Evolutionary conservation across 2,888 invertebrate species (phyloP), one percentile per base, ranked within the genome.

Genomic region (Palloptera scutellata): DNA sequence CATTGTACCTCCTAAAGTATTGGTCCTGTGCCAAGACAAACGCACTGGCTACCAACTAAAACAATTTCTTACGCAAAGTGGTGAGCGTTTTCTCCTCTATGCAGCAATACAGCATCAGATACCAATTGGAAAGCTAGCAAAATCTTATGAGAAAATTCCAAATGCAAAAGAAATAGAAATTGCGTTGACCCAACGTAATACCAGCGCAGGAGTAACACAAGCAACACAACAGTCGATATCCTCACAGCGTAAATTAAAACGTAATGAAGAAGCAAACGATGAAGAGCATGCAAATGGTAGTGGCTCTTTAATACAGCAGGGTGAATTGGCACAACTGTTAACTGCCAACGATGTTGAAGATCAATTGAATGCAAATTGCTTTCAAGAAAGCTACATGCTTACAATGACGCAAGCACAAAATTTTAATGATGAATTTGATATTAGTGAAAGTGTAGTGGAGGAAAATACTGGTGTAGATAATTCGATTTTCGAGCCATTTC

Each of bases 11-110:
- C 88, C 89, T 5, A 92, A 92, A 85, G 91, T 96, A 68, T 86
- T 97, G 63, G 90, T 97, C 73, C 88, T 96, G 1, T 95, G 95
- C 66, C 90, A 93, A 79, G 95, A 97, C 86, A 89, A 90, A 55
- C 89, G 89, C 78, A 94, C 94, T 9, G 95, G 96, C 81, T 88
- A 87, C 75, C 96, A 96, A 81, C 83, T 97, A 19, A 92, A 92
- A 76, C 87, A 90, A 83, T 89, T 88, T 73, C 84, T 92, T 40
- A 89, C 88, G 0, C 86, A 88, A 85, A 91, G 92, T 10, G 87
- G 90, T 0, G 86, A 89, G 74, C 88, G 87, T 70, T 90, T 89
- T 75, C 81, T 92, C 52, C 88, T 91, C 71, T 87, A 87, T 71
- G 88, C 87, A 67, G 90, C 91, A 0, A 86, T 91, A 71, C 86